Conservation (phyloP, 2,797 vertebrate genomes). For the Muscicapa comitata region DNA sequence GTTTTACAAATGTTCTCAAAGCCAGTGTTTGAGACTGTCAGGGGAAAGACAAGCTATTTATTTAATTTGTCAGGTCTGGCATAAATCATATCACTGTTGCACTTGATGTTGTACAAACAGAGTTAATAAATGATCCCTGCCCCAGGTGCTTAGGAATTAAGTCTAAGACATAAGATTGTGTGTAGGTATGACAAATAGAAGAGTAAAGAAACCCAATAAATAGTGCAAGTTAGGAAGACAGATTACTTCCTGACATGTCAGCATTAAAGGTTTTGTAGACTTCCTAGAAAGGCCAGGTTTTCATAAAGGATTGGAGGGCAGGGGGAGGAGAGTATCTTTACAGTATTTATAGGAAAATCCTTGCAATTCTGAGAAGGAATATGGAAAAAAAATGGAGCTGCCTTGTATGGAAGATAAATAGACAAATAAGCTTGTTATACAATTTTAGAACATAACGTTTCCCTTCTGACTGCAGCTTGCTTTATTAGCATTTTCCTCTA, state of each 20-base stretch:
- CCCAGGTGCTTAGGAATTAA: neutral
- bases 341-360: neutral
- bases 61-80: conserved; percentile 11
- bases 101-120: neutral
- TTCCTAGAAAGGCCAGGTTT: neutral
- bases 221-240: neutral
- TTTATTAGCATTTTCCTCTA: neutral
- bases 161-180: neutral
- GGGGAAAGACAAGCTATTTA: neutral
- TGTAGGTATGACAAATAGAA: neutral
- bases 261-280: neutral
- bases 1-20: neutral
- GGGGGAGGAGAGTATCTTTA: neutral
- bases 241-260: neutral
- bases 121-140: conserved; percentile 37
- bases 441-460: neutral
- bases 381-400: neutral
- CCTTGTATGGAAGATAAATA: neutral
- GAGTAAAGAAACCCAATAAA: neutral
- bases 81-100: conserved; percentile 30
- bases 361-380: neutral
- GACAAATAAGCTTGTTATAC: neutral
- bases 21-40: neutral
- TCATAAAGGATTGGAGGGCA: neutral
- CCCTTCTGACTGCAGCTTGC: neutral